These are phyloP conservation scores for Calidris pugnax DNA, from an alignment of 2,113 vertebrate genomes.

Conservation along the genomic window DNA sequence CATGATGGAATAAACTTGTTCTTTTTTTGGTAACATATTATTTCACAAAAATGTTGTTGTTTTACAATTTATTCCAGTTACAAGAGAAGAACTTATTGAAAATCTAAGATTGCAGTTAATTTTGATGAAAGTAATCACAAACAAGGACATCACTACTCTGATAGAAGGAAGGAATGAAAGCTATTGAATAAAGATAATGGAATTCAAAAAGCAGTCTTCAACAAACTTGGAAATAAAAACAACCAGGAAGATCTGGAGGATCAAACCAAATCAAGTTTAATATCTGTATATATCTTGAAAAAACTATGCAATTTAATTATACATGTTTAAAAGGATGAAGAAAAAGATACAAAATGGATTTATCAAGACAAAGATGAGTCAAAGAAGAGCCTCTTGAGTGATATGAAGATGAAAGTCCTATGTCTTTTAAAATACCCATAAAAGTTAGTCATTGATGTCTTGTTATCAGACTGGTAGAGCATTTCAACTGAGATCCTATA, in stretches of 20 bases:
- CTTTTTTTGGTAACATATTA: background rate
- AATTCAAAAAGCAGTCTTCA: background rate
- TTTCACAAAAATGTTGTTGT: background rate
- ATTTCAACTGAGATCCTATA: background rate
- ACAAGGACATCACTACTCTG: background rate
- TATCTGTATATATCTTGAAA: background rate
- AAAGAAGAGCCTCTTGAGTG: background rate
- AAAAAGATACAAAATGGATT: background rate
- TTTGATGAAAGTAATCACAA: background rate
- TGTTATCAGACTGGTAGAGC: background rate
- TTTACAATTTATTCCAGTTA: background rate
- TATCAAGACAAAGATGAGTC: background rate
- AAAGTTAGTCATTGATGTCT: background rate
- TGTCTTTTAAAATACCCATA: background rate
- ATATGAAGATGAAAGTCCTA: background rate
- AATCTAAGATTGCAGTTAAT: background rate
- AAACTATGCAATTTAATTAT: background rate
- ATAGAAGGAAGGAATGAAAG: background rate
- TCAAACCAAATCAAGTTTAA: background rate
- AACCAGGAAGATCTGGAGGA: fast-evolving
- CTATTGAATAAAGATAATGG: background rate
- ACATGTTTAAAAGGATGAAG: background rate
- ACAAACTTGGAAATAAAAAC: background rate
- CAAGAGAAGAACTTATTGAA: background rate
- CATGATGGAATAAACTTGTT: background rate